Conservation (phyloP, 2,888 invertebrate species). For the Sacculina carcini region DNA sequence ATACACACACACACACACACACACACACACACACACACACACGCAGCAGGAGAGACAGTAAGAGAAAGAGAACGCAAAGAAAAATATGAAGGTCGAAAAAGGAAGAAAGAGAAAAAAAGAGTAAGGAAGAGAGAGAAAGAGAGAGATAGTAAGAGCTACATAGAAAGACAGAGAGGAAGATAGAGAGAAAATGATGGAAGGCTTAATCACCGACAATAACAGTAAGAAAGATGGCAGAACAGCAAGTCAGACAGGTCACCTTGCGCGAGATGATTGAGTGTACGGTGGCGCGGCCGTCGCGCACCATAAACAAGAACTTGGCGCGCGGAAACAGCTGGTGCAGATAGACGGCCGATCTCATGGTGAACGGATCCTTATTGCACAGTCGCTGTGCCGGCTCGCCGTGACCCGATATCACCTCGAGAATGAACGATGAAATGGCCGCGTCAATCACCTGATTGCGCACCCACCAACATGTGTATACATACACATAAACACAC, state of each 20-base stretch:
- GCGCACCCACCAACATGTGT: neutral
- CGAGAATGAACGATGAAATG: conserved; percentile 83
- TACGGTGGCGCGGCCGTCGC: conserved; percentile 92
- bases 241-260: conserved; percentile 26
- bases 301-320: conserved; percentile 91
- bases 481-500: too few relatives aligned
- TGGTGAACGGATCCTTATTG: conserved; percentile 94
- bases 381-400: conserved; percentile 80
- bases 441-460: conserved; percentile 62
- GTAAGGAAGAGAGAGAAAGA: conserved; percentile 4
- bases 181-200: neutral
- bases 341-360: conserved; percentile 87
- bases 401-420: conserved; percentile 86
- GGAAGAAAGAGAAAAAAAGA: neutral
- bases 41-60: too few relatives aligned
- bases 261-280: conserved; percentile 93
- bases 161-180: neutral
- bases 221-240: neutral
- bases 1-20: too few relatives aligned
- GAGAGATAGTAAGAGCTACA: neutral
- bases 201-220: neutral
- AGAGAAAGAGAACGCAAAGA: too few relatives aligned
- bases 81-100: too few relatives aligned
- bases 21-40: too few relatives aligned
- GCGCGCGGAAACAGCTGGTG: conserved; percentile 86